A percentile compares a stretch with the other conserved stretches of the same genome.
These are phyloP conservation scores for Istiophorus platypterus DNA, from an alignment of 2,113 vertebrate species.

Conservation along the genomic window DNA sequence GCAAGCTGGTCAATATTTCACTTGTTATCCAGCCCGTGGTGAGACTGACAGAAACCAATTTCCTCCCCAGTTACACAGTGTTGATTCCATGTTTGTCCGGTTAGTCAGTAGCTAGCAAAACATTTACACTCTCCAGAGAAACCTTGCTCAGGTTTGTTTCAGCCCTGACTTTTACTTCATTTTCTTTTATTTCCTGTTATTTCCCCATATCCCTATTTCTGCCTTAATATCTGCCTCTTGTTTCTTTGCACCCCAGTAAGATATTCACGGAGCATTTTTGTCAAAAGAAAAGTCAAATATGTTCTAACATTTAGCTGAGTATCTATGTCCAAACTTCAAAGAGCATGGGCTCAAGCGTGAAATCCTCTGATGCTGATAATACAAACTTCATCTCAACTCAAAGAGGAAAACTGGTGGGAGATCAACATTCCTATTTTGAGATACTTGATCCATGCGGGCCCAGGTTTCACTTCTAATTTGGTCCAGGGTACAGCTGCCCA, in stretches of 20 bases:
- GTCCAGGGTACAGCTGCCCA: slow-evolving; percentile 46
- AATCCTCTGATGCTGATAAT: slow-evolving; percentile 1
- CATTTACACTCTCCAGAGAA: slow-evolving; percentile 9
- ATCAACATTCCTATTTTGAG: slow-evolving; percentile 52
- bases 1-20: slow-evolving; percentile 8
- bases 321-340: background rate
- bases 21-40: background rate
- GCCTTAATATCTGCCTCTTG: background rate
- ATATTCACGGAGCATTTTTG: background rate
- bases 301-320: background rate
- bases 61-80: background rate
- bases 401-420: slow-evolving; percentile 46
- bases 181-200: too few relatives aligned
- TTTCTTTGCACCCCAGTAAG: background rate
- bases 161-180: slow-evolving; percentile 1
- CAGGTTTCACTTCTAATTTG: slow-evolving; percentile 70
- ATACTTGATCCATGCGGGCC: slow-evolving; percentile 58
- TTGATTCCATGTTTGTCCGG: background rate
- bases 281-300: background rate
- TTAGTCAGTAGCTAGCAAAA: background rate
- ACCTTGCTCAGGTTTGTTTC: background rate
- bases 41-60: background rate
- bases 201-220: background rate
- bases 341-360: background rate
- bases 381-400: slow-evolving; percentile 36